Base-by-base conservation (phyloP, 2,888 invertebrate genomes). In the Pandemis heparana region DNA sequence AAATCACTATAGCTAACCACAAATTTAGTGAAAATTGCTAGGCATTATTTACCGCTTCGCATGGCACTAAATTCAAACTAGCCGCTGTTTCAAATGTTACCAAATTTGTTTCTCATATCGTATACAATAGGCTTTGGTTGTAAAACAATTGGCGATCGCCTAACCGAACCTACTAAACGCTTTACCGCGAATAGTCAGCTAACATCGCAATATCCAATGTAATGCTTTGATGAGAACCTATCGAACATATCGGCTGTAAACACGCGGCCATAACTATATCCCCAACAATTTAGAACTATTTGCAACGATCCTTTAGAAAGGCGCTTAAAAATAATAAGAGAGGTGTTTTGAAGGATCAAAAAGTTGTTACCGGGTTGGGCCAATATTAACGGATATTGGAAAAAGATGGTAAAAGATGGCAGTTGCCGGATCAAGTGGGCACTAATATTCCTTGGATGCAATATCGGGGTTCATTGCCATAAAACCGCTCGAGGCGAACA, bases 331-430 rank as follows among this genome's bases (percentile, higher is more conserved):
- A 82, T 81, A 81, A 83, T 81, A 79, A 78, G 78, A 80, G 82
- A 86, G 85, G 83, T 86, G 81, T 86, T 86, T 82, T 77, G 75
- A 83, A 82, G 84, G 83, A 83, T 83, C 83, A 83, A 81, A 82
- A 87, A 87, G 84, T 86, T 86, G 85, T 86, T 84, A 83, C 83
- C 79, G 80, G 78, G 75, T 76, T 74, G 78, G 77, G 78, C 81
- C 82, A 84, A 90, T 89, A 89, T 90, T 89, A 87, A 85, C 88
- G 88, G 90, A 90, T 92, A 91, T 92, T 90, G 90, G 90, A 87
- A 89, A 89, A 89, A 89, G 87, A 88, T 88, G 87, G 86, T 85
- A 83, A 87, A 88, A 87, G 87, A 88, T 86, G 87, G 86, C 84
- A 85, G 87, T 87, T 84, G 81, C 82, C 86, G 89, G 90, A 90